Percentiles rank a stretch among this genome's conserved stretches.
Conservation (phyloP, 2,113 vertebrate species). For the Sardina pilchardus region DNA sequence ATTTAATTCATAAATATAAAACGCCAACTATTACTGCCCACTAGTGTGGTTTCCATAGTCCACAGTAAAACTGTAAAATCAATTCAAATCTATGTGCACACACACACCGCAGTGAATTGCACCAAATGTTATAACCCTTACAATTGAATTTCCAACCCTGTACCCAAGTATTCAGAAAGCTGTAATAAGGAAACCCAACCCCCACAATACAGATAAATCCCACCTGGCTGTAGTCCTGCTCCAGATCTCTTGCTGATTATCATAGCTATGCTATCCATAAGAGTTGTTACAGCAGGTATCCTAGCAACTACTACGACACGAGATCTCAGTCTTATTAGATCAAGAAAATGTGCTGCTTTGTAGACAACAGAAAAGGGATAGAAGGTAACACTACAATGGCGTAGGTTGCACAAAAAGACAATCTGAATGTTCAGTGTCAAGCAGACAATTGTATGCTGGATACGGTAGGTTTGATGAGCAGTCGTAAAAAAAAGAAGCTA, state of each 20-base stretch:
- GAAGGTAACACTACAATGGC: background rate
- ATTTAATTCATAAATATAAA: background rate
- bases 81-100: background rate
- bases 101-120: background rate
- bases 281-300: background rate
- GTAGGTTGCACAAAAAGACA: background rate
- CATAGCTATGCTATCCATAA: background rate
- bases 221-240: background rate
- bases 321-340: background rate
- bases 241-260: background rate
- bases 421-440: too few relatives aligned
- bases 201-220: background rate
- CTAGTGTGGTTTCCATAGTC: background rate
- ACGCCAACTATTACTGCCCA: background rate
- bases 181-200: background rate
- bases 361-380: background rate
- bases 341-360: background rate
- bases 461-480: too few relatives aligned
- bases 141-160: background rate
- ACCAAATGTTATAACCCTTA: background rate
- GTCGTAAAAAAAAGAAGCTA: too few relatives aligned
- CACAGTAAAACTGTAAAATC: background rate
- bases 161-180: background rate
- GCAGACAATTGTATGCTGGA: too few relatives aligned
- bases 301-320: background rate